These are phyloP conservation scores for Acropternis orthonyx DNA, from an alignment of 2,797 vertebrate species.

Conservation along the genomic window DNA sequence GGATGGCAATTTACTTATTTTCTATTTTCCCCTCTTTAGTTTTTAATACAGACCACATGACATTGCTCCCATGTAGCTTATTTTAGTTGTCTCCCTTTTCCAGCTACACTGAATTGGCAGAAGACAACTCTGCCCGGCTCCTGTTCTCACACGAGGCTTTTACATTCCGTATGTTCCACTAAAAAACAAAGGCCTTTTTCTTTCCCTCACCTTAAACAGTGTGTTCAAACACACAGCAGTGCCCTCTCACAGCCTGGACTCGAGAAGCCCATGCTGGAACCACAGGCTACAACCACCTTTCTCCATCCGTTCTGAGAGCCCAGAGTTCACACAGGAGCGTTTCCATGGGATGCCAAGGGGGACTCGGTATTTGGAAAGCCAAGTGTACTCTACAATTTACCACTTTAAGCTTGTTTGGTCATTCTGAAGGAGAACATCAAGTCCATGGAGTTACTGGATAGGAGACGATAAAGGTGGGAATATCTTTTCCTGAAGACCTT, in stretches of 20 bases:
- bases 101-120: not conserved
- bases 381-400: not conserved
- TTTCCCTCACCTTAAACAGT: not conserved
- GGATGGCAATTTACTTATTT: not conserved
- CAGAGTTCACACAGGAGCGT: not conserved
- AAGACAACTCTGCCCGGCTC: not conserved
- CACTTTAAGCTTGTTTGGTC: not conserved
- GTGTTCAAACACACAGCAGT: not conserved
- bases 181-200: not conserved
- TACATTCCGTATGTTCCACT: not conserved
- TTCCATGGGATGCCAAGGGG: not conserved
- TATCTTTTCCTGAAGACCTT: not conserved
- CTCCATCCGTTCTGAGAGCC: not conserved
- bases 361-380: not conserved
- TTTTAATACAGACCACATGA: not conserved
- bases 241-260: not conserved
- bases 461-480: not conserved
- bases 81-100: not conserved
- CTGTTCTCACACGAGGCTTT: not conserved
- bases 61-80: fast-evolving
- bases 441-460: not conserved
- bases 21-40: not conserved
- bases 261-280: not conserved
- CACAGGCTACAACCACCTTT: not conserved
- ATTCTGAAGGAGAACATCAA: not conserved